phyloP scores from a whole-genome alignment of 1,140 invertebrate genomes.

The Cotesia glomerata region DNA sequence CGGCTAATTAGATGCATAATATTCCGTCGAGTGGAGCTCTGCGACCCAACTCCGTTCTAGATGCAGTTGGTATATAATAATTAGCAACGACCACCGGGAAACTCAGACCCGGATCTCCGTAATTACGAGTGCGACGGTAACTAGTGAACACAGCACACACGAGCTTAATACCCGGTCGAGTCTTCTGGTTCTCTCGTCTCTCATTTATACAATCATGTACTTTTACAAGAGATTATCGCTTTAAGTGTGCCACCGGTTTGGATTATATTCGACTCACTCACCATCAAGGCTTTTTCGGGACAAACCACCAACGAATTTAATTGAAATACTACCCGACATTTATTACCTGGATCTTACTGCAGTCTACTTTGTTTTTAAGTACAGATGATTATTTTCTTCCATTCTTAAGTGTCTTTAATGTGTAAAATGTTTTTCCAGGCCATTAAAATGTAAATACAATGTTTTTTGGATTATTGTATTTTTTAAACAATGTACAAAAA shows the following conservation, averaged over 20 bases:
- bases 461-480: no score
- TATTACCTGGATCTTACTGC: no score
- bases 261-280: constrained; percentile 32
- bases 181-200: constrained; percentile 1
- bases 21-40: constrained; percentile 16
- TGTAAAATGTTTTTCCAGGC: no score
- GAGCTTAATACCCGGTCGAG: constrained; percentile 25
- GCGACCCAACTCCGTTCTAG: constrained; percentile 20
- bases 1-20: constrained; percentile 33
- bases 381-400: no score
- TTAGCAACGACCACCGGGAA: constrained; percentile 27
- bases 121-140: constrained; percentile 28
- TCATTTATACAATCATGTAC: background rate
- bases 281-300: constrained; percentile 6
- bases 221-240: constrained; percentile 16
- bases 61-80: constrained; percentile 33
- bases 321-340: background rate
- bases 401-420: no score
- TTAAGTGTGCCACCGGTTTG: constrained; percentile 6
- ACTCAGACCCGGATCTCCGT: constrained; percentile 25
- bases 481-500: no score
- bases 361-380: no score
- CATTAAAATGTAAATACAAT: no score
- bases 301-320: background rate
- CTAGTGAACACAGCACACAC: constrained; percentile 13